phyloP scores from a whole-genome alignment of 2,797 vertebrate species.

The Acanthurus leucopareius region DNA sequence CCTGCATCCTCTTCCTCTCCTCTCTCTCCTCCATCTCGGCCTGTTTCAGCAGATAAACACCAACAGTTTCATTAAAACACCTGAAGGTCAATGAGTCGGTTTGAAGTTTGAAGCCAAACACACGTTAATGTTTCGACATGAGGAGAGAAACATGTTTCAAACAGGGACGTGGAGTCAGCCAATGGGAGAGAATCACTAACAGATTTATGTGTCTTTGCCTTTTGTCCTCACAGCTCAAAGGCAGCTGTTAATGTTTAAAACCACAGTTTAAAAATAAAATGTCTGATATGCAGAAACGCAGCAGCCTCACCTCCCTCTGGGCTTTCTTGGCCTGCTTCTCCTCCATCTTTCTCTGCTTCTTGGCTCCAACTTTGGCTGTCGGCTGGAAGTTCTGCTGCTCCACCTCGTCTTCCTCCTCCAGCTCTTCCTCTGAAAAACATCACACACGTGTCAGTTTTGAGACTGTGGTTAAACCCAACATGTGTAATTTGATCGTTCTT shows the following conservation, averaged over 20 bases:
- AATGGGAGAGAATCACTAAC: no score
- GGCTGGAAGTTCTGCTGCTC: constrained; percentile 82
- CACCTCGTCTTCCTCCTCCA: constrained; percentile 72
- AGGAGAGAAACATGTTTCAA: no score
- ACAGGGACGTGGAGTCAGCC: no score
- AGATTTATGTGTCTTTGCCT: no score
- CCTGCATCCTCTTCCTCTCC: constrained; percentile 91
- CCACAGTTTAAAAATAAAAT: no score
- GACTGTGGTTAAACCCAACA: no score
- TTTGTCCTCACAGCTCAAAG: no score
- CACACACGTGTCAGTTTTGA: not conserved
- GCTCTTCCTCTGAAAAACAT: constrained; percentile 72
- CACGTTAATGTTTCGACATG: no score
- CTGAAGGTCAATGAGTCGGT: not conserved
- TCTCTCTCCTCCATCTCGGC: constrained; percentile 94
- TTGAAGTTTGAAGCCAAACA: not conserved
- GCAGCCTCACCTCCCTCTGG: constrained; percentile 90
- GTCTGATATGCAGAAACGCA: accelerated
- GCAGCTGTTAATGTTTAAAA: no score
- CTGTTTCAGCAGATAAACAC: constrained; percentile 68
- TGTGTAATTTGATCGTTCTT: no score
- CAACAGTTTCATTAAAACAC: not conserved
- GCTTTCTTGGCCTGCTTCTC: constrained; percentile 96
- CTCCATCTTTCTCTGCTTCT: constrained; percentile 96
- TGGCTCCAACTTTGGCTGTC: constrained; percentile 92